Evolutionary conservation across 2,113 vertebrate genomes (phyloP), one percentile per base, ranked within the genome.

Genomic region (Phodopus roborovskii): DNA sequence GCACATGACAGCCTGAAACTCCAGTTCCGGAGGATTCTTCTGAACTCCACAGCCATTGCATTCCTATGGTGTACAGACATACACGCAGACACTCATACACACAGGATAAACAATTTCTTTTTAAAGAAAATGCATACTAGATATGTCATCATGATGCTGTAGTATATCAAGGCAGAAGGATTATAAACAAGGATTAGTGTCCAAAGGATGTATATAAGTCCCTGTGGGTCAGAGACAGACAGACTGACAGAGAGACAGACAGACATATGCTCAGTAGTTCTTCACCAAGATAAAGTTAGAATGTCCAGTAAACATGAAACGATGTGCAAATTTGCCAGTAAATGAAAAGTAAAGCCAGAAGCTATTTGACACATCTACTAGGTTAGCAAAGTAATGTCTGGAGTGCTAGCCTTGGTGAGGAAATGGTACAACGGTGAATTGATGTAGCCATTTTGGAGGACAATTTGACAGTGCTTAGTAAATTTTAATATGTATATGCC

Each of bases 271-370:
- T 13, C 53, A 81, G 39, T 17, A 48, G 45, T 71, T 70, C 33
- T 74, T 78, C 39, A 42, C 75, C 45, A 75, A 70, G 77, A 62
- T 39, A 60, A n/a, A 92, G 50, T 77, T 87, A 17, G 48, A 53
- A 58, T 71, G 66, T 74, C 50, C 13, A 39, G 4, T 87, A 84
- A 79, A 92, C 50, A n/a, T 45, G 64, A 88, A 93, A 68, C 58
- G 26, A 39, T 90, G 75, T 5, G 66, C 60, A 89, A 4, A 1
- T 82, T 17, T 20, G n/a, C 82, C 94, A 83, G 11, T 16, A 93
- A 90, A 94, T 92, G 42, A 60, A 77, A 91, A 96, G 50, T 86
- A 81, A 92, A 96, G 89, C 66, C n/a, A 78, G 94, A 82, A 82
- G 53, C 36, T 82, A 60, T 58, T 82, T 82, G 84, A 4, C 30